These are phyloP conservation scores for Minunthozetes semirufus DNA, from an alignment of 2,888 invertebrate genomes.

Conservation along the genomic window DNA sequence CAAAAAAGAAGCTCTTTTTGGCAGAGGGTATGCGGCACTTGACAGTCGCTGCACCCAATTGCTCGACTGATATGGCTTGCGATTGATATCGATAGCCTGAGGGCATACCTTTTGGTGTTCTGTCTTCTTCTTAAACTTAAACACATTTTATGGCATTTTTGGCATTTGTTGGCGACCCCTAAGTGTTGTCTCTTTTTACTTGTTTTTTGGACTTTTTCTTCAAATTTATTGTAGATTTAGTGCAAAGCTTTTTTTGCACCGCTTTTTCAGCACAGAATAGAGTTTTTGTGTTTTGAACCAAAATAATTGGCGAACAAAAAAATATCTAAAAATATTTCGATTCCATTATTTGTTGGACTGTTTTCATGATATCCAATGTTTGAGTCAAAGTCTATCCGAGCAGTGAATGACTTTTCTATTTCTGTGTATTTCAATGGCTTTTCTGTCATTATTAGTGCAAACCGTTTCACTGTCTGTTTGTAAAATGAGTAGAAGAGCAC, in stretches of 20 bases:
- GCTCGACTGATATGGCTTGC: neutral
- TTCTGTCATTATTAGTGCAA: conserved; percentile 1
- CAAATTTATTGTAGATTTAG: conserved; percentile 13
- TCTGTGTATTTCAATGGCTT: neutral
- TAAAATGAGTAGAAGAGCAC: neutral
- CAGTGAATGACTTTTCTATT: neutral
- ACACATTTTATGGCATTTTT: conserved; percentile 19
- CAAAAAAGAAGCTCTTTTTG: neutral
- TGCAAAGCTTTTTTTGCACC: neutral
- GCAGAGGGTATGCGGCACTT: neutral
- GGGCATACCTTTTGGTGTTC: conserved; percentile 10
- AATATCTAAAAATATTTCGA: neutral
- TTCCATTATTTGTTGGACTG: neutral
- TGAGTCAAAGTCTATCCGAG: neutral
- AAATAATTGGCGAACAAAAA: conserved; percentile 18
- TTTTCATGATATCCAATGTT: neutral
- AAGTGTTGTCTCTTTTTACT: neutral
- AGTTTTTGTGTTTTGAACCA: neutral
- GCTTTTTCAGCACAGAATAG: neutral
- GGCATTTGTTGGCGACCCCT: neutral
- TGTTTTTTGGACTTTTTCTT: neutral
- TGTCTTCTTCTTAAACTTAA: conserved; percentile 3
- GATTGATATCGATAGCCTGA: neutral
- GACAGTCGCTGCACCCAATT: conserved; percentile 21
- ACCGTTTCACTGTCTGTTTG: conserved; percentile 20